These are phyloP conservation scores for Elymnias hypermnestra DNA, from an alignment of 1,140 invertebrate species.

Conservation along the genomic window DNA sequence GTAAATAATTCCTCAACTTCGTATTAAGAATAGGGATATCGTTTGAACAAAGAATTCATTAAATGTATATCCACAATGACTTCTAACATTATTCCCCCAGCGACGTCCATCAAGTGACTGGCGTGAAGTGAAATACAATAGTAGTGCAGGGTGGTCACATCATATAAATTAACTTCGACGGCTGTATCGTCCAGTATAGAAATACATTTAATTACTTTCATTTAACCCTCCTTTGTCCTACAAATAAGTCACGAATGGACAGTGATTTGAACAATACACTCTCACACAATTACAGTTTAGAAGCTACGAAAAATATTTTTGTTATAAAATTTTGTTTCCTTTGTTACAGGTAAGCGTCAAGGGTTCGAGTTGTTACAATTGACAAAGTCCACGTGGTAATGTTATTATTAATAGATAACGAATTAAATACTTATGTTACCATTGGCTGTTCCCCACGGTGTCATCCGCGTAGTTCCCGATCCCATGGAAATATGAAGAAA, in stretches of 20 bases:
- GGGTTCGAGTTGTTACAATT: conserved; percentile 18
- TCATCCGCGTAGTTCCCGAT: too few species aligned
- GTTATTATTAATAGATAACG: conserved; percentile 30
- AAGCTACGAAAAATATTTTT: conserved; percentile 7
- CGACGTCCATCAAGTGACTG: conserved; percentile 40
- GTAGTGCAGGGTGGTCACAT: conserved; percentile 44
- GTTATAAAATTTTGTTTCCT: conserved; percentile 19
- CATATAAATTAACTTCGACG: conserved; percentile 50
- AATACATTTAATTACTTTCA: conserved; percentile 56
- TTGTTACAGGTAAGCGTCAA: conserved; percentile 49
- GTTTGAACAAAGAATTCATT: conserved; percentile 38
- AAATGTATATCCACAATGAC: conserved; percentile 42
- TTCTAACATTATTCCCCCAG: conserved; percentile 41
- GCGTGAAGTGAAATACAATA: conserved; percentile 57
- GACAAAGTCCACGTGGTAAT: conserved; percentile 12
- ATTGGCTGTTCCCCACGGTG: too few species aligned
- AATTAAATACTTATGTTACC: conserved; percentile 5
- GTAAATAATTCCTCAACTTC: too few species aligned
- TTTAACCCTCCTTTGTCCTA: conserved; percentile 28
- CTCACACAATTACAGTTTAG: conserved; percentile 12
- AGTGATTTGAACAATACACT: conserved; percentile 8
- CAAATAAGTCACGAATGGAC: conserved; percentile 12
- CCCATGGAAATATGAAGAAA: too few species aligned
- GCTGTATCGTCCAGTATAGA: conserved; percentile 37
- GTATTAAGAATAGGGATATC: too few species aligned